These are phyloP conservation scores for Spheniscus mendiculus DNA, from an alignment of 2,113 vertebrate genomes.

Conservation along the genomic window DNA sequence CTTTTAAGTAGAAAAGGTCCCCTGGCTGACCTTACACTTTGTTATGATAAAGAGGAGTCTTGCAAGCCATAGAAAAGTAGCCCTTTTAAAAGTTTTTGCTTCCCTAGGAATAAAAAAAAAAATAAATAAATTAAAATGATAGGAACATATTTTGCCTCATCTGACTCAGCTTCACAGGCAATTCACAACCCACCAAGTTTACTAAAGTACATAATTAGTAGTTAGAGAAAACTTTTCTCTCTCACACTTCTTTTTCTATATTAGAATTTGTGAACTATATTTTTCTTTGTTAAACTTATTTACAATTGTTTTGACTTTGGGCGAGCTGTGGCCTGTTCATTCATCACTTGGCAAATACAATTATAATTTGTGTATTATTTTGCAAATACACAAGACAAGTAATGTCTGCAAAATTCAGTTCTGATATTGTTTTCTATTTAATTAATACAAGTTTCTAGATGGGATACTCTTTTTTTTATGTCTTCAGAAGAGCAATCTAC, in stretches of 20 bases:
- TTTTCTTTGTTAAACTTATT: neutral
- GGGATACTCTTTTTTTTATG: neutral
- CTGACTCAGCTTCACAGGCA: neutral
- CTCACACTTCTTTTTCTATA: neutral
- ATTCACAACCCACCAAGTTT: neutral
- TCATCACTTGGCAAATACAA: neutral
- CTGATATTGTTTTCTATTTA: neutral
- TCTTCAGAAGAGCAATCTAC: neutral
- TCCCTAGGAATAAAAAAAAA: neutral
- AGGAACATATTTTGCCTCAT: neutral
- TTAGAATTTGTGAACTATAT: neutral
- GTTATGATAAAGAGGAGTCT: neutral
- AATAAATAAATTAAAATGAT: neutral
- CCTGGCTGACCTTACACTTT: neutral
- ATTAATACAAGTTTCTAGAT: neutral
- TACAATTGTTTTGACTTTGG: neutral
- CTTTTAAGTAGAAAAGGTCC: neutral
- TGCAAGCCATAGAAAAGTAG: neutral
- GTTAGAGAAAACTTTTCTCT: neutral
- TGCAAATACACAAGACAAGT: neutral
- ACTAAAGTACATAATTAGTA: neutral
- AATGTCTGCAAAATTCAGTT: neutral
- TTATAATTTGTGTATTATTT: neutral
- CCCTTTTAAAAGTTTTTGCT: neutral
- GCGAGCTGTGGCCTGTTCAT: neutral